Percentiles rank a stretch among this genome's conserved stretches.
phyloP scores from a whole-genome alignment of 1,140 invertebrate species.

The Samia ricini region DNA sequence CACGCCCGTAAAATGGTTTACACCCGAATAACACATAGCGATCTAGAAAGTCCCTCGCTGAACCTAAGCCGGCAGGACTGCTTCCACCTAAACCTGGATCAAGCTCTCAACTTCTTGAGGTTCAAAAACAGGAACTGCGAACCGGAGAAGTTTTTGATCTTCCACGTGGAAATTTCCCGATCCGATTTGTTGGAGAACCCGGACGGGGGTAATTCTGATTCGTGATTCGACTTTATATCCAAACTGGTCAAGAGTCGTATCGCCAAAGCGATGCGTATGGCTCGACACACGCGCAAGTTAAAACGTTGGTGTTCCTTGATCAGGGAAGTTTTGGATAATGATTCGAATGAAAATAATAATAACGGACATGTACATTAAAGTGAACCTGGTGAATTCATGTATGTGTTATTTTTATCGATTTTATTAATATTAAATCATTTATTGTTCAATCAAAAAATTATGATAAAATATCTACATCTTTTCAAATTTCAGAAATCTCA shows the following conservation, averaged over 20 bases:
- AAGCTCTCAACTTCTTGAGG: constrained; percentile 53
- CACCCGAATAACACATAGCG: constrained; percentile 53
- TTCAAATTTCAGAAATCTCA: too few relatives aligned
- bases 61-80: constrained; percentile 54
- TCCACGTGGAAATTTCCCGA: constrained; percentile 44
- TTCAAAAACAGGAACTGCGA: constrained; percentile 43
- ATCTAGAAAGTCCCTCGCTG: constrained; percentile 47
- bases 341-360: neutral
- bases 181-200: constrained; percentile 15
- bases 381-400: too few relatives aligned
- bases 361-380: too few relatives aligned
- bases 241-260: neutral
- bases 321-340: neutral
- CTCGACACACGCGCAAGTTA: neutral
- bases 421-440: too few relatives aligned
- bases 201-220: constrained; percentile 15
- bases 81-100: constrained; percentile 60
- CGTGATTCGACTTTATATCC: constrained; percentile 14
- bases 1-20: constrained; percentile 46
- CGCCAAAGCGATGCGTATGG: neutral
- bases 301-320: constrained; percentile 2
- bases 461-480: too few relatives aligned
- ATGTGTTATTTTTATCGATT: too few relatives aligned
- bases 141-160: constrained; percentile 45
- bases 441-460: too few relatives aligned